Conservation (phyloP, 2,113 vertebrate genomes). For the Poeciliopsis occidentalis region DNA sequence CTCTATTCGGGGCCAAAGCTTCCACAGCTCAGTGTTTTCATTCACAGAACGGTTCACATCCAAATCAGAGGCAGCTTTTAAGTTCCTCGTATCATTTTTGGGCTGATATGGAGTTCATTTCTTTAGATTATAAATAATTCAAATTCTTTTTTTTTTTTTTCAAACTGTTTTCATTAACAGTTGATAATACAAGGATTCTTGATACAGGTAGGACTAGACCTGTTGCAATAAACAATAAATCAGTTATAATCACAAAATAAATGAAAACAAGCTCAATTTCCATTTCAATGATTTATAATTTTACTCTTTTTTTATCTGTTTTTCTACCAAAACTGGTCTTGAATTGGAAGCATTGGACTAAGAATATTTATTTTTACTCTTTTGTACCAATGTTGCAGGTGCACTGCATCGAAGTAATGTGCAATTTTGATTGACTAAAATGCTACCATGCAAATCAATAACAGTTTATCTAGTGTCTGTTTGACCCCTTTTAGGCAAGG, state of each 20-base stretch:
- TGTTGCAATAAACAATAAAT: too few species aligned
- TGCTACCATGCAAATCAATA: constrained; percentile 44
- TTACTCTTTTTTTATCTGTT: too few species aligned
- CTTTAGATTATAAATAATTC: not conserved
- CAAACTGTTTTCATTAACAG: not conserved
- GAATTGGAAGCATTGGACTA: too few species aligned
- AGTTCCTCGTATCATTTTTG: not conserved
- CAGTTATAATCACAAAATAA: too few species aligned
- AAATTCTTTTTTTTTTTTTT: not conserved
- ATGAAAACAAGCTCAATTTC: too few species aligned
- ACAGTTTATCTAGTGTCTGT: constrained; percentile 21
- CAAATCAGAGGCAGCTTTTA: not conserved
- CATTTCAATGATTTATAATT: too few species aligned
- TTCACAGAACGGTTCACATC: constrained; percentile 16
- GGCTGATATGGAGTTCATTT: not conserved
- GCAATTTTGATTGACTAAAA: constrained; percentile 41
- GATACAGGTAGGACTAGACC: too few species aligned
- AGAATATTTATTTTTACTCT: constrained; percentile 42
- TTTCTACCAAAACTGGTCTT: too few species aligned
- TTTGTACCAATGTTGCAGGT: constrained; percentile 32
- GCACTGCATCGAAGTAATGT: constrained; percentile 33
- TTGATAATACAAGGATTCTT: not conserved
- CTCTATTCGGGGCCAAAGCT: constrained; percentile 48
- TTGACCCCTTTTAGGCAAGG: constrained; percentile 25
- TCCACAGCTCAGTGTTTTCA: constrained; percentile 11